A percentile compares a stretch with the other conserved stretches of the same genome.
Conservation (phyloP, 2,888 invertebrate genomes). For the Drosophila parthenogenetica region DNA sequence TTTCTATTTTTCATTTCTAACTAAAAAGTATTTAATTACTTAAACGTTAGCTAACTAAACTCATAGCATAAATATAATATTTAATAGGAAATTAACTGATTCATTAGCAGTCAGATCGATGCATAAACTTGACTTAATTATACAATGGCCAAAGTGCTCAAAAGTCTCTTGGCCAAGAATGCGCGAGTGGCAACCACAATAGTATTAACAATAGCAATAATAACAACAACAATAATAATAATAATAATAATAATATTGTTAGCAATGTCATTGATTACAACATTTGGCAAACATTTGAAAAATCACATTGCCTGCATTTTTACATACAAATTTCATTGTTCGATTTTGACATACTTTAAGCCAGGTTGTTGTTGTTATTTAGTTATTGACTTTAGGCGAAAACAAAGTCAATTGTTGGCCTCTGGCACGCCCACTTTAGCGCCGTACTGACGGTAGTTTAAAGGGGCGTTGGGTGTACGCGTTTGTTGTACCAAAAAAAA, state of each 20-base stretch:
- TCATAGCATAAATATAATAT: too few relatives aligned
- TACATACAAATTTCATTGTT: slow-evolving; percentile 45
- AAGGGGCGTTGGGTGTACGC: slow-evolving; percentile 38
- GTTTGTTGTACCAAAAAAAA: slow-evolving; percentile 37
- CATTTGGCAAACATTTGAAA: slow-evolving; percentile 65
- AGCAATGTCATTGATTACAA: slow-evolving; percentile 53
- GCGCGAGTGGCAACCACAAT: neutral
- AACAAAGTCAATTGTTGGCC: slow-evolving; percentile 58
- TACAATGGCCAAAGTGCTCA: neutral
- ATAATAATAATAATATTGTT: slow-evolving; percentile 10
- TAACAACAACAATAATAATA: neutral
- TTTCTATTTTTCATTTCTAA: neutral
- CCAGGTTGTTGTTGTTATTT: slow-evolving; percentile 7
- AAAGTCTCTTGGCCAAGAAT: slow-evolving; percentile 7
- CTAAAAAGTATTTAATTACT: too few relatives aligned
- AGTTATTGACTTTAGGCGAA: slow-evolving; percentile 56
- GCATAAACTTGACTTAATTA: neutral
- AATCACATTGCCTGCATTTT: slow-evolving; percentile 37
- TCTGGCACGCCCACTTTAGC: slow-evolving; percentile 42
- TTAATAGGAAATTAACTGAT: neutral
- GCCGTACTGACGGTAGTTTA: neutral
- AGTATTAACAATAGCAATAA: neutral
- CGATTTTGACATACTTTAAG: slow-evolving; percentile 56
- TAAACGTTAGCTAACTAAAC: too few relatives aligned
- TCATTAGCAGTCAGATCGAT: neutral